Conservation (phyloP, 2,797 vertebrate genomes). For the Anabas testudineus region DNA sequence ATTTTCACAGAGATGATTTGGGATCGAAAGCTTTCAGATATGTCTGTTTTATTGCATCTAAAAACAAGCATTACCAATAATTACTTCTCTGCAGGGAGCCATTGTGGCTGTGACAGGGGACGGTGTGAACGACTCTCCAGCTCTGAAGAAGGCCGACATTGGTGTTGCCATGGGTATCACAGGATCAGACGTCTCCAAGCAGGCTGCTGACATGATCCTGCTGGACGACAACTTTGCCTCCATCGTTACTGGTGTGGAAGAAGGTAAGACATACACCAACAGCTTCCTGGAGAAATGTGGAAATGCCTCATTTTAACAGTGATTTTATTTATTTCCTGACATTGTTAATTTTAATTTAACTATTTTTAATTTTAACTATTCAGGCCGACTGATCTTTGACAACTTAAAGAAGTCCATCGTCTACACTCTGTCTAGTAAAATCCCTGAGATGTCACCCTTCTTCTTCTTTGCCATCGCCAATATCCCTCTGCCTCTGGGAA, state of each 20-base stretch:
- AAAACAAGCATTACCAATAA: background rate
- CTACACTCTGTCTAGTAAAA: conserved; percentile 98
- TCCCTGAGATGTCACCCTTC: conserved; percentile 98
- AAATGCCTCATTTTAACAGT: background rate
- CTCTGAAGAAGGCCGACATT: conserved; percentile 97
- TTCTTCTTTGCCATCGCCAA: conserved; percentile 95
- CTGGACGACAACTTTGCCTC: conserved; percentile 97
- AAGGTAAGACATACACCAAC: conserved; percentile 80
- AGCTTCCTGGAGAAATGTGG: background rate
- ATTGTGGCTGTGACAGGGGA: conserved; percentile 98
- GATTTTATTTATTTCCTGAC: background rate
- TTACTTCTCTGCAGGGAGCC: conserved; percentile 85
- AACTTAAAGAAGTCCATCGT: conserved; percentile 99
- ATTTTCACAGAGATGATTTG: background rate
- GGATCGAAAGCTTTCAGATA: background rate
- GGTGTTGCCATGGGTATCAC: conserved; percentile 97
- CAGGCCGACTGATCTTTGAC: conserved; percentile 98
- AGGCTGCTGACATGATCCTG: conserved; percentile 99
- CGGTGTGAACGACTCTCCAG: conserved; percentile 96
- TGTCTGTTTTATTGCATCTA: no score
- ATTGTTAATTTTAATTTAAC: background rate
- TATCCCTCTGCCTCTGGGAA: conserved; percentile 95
- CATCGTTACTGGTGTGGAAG: conserved; percentile 97
- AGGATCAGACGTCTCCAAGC: conserved; percentile 96
- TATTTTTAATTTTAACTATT: background rate